A percentile compares a stretch with the other conserved stretches of the same genome.
Evolutionary conservation across 2,888 invertebrate genomes (phyloP).

Genomic region (Aphidius colemani): DNA sequence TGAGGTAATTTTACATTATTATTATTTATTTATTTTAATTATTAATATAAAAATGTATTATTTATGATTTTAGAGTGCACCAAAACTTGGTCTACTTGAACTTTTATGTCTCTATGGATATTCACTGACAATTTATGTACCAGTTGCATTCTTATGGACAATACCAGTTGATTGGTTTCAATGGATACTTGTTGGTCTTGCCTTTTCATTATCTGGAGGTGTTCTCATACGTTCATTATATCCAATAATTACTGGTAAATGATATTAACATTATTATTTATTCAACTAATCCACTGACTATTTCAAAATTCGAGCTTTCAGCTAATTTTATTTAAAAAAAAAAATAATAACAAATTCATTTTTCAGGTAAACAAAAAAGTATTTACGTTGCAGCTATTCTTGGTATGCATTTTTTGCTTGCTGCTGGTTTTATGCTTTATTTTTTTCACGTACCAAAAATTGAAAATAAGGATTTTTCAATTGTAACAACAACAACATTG

Average conservation of each 20-base stretch:
- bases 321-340: too few relatives aligned
- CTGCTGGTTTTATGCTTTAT: slow-evolving; percentile 84
- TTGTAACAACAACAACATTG: slow-evolving; percentile 17
- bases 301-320: too few relatives aligned
- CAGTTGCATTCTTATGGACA: slow-evolving; percentile 90
- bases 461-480: slow-evolving; percentile 1
- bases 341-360: too few relatives aligned
- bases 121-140: slow-evolving; percentile 91
- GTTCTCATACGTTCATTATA: slow-evolving; percentile 83
- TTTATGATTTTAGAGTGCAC: slow-evolving; percentile 58
- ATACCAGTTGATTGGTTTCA: slow-evolving; percentile 82
- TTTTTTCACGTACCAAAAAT: slow-evolving; percentile 72
- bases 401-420: slow-evolving; percentile 79
- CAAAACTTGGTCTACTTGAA: slow-evolving; percentile 74
- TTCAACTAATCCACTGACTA: too few relatives aligned
- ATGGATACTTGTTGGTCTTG: slow-evolving; percentile 83
- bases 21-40: slow-evolving; percentile 25
- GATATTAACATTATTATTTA: not conserved
- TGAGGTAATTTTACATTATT: slow-evolving; percentile 60
- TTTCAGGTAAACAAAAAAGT: slow-evolving; percentile 65
- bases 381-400: slow-evolving; percentile 71
- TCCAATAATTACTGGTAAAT: slow-evolving; percentile 68
- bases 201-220: slow-evolving; percentile 81
- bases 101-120: slow-evolving; percentile 95
- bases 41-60: slow-evolving; percentile 42